These are phyloP conservation scores for Xanthorhoe spadicearia DNA, from an alignment of 2,888 invertebrate genomes.

Conservation along the genomic window DNA sequence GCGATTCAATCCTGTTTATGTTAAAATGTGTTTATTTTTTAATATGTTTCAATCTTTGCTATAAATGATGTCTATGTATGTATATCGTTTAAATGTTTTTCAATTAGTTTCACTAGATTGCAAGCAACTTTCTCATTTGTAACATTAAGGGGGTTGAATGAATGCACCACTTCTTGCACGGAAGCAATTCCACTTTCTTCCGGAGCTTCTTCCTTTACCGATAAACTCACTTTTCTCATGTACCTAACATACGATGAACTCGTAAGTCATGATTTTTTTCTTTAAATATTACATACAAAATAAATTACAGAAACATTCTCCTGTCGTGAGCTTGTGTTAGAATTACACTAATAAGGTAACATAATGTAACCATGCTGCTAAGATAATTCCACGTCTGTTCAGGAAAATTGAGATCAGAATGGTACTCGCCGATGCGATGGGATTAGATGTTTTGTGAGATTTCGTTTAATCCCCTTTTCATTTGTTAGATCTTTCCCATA, in stretches of 20 bases:
- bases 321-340: slow-evolving; percentile 13
- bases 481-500: slow-evolving; percentile 38
- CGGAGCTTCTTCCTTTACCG: background rate
- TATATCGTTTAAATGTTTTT: background rate
- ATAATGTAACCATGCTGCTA: slow-evolving; percentile 16
- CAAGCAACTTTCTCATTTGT: background rate
- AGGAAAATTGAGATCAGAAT: slow-evolving; percentile 37
- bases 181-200: slow-evolving; percentile 2
- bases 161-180: slow-evolving; percentile 10
- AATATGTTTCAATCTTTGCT: background rate
- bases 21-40: background rate
- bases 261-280: background rate
- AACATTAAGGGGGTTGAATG: slow-evolving; percentile 20
- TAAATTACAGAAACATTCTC: slow-evolving; percentile 21
- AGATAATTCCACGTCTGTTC: slow-evolving; percentile 22
- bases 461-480: slow-evolving; percentile 40
- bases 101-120: background rate
- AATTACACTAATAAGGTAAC: slow-evolving; percentile 12
- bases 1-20: slow-evolving; percentile 18
- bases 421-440: slow-evolving; percentile 40
- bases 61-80: background rate
- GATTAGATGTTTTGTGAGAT: slow-evolving; percentile 40
- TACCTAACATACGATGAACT: background rate
- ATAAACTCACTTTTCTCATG: background rate
- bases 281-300: slow-evolving; percentile 19